A percentile compares a stretch with the other conserved stretches of the same genome.
These are phyloP conservation scores for Amaurobius ferox DNA, from an alignment of 2,888 invertebrate genomes.

Conservation along the genomic window DNA sequence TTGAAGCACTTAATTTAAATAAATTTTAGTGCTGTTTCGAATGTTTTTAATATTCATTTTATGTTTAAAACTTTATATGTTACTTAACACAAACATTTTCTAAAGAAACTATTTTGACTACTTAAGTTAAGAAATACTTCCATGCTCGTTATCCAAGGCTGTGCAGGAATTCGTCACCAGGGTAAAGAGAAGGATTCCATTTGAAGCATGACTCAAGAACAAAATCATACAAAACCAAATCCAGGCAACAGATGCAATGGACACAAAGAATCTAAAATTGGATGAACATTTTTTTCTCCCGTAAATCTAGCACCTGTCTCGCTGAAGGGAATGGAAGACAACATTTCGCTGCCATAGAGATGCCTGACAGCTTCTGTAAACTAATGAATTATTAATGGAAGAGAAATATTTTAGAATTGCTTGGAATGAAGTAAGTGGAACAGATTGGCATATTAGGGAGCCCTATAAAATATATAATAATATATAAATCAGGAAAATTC, in stretches of 20 bases:
- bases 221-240: background rate
- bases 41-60: no score
- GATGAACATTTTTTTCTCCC: background rate
- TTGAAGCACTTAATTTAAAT: no score
- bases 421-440: constrained; percentile 15
- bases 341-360: background rate
- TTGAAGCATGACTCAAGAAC: no score
- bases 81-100: no score
- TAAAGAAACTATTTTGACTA: no score
- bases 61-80: no score
- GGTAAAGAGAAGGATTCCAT: no score
- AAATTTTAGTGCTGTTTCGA: no score
- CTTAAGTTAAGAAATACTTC: no score
- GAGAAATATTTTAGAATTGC: constrained; percentile 31
- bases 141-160: no score
- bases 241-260: background rate
- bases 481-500: no score
- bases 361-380: constrained; percentile 21
- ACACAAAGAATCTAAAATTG: background rate
- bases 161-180: no score
- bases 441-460: background rate
- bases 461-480: background rate
- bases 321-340: background rate
- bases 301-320: constrained; percentile 3
- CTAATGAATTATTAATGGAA: constrained; percentile 53